phyloP scores from a whole-genome alignment of 2,113 vertebrate genomes.

The Neodontobutis hainanensis region DNA sequence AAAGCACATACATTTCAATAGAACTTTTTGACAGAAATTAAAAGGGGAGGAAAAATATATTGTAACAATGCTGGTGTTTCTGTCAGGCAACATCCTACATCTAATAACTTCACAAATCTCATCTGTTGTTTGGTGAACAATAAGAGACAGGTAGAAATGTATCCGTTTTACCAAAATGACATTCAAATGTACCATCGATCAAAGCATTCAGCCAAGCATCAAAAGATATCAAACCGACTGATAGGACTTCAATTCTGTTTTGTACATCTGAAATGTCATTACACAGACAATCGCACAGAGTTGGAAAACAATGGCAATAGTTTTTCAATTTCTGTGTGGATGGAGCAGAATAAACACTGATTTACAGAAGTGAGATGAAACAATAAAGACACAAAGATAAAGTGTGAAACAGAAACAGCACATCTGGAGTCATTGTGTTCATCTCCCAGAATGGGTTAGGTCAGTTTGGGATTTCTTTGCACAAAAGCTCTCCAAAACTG shows the following conservation, averaged over 20 bases:
- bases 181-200: slow-evolving; percentile 48
- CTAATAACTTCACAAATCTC: background rate
- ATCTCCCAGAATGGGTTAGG: no score
- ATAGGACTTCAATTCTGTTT: slow-evolving; percentile 44
- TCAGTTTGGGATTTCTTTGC: no score
- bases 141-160: background rate
- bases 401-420: slow-evolving; percentile 24
- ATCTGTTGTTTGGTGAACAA: background rate
- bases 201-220: slow-evolving; percentile 58
- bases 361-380: slow-evolving; percentile 65
- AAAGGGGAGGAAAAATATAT: background rate
- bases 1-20: no score
- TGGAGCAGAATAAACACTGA: slow-evolving; percentile 58
- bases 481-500: no score
- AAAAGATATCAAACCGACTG: slow-evolving; percentile 34
- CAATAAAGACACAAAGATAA: slow-evolving; percentile 52
- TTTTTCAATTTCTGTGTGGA: slow-evolving; percentile 49
- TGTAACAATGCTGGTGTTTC: slow-evolving; percentile 82
- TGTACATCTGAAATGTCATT: slow-evolving; percentile 52
- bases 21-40: no score
- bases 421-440: no score
- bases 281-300: slow-evolving; percentile 48
- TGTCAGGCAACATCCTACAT: background rate
- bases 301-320: slow-evolving; percentile 52
- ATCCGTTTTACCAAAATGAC: background rate